Base-by-base conservation (phyloP, 1,140 invertebrate genomes). In the Cotesia chilonis region DNA sequence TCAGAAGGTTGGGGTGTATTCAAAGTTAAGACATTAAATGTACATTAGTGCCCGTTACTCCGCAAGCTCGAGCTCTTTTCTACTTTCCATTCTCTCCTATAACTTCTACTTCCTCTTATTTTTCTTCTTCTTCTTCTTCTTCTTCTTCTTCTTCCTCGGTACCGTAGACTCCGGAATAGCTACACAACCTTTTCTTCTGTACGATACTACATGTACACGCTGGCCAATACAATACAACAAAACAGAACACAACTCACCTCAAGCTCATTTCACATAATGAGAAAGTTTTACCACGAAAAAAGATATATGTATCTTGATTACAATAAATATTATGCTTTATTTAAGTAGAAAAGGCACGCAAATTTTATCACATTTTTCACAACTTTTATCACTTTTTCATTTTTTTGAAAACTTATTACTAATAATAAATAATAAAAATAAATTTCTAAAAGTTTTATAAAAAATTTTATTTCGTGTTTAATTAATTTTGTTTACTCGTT, bases 11-110 rank as follows among this genome's bases (percentile, higher is more conserved):
- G 73, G 68, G 73, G 73, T 73, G 82, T 78, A 83, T 85, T 84
- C 83, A 84, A 85, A 84, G 80, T 85, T 83, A 75, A 83, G 82
- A 84, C 84, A 84, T 85, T 85, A 85, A 85, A 85, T 83, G 80
- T 81, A 82, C 82, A 84, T 85, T 83, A 85, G 80, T 76, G 77
- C 37, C 66, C 57, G 51, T 68, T 70, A 70, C 57, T 51, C 41
- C 68, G 36, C 68, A 54, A 69, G 38, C 28, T 54, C 51, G 35
- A 51, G 9, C 28, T 57, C 52, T 28, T 28, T 14, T 57, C 47
- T 69, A 41, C 55, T 36, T 36, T 57, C 57, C 41, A 47, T 69
- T 60, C 55, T 37, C 17, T 60, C 60, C 14, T 69, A 60, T 28
- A 14, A 10, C 61, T 12, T 36, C 3, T 20, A 6, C 6, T 67